phyloP scores from a whole-genome alignment of 2,888 invertebrate species.

The Pasiphila rectangulata region DNA sequence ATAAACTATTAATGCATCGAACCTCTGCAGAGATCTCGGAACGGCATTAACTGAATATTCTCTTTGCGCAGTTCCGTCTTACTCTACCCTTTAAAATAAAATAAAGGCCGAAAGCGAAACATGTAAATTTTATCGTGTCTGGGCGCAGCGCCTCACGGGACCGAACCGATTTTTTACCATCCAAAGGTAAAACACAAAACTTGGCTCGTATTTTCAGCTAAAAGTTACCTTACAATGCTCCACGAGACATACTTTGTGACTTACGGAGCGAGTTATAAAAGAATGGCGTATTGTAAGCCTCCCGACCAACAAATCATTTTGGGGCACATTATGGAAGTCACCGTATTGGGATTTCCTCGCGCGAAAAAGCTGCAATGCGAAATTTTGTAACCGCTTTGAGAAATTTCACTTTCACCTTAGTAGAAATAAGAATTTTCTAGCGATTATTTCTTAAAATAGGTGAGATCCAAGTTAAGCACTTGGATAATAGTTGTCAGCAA shows the following conservation, averaged over 20 bases:
- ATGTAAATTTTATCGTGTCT: conserved; percentile 79
- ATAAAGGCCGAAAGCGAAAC: conserved; percentile 73
- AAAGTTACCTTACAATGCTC: conserved; percentile 70
- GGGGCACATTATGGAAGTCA: conserved; percentile 43
- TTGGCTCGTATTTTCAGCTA: conserved; percentile 74
- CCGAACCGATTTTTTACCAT: conserved; percentile 63
- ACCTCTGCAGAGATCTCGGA: conserved; percentile 57
- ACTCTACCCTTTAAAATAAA: conserved; percentile 79
- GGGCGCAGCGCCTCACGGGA: conserved; percentile 56
- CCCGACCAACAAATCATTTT: conserved; percentile 61
- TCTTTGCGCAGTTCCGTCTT: conserved; percentile 73
- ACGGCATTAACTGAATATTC: conserved; percentile 78
- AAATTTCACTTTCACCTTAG: too few species aligned
- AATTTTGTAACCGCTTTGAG: background rate
- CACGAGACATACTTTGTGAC: conserved; percentile 71
- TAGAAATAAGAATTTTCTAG: too few species aligned
- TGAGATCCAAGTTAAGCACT: too few species aligned
- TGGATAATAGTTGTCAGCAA: too few species aligned
- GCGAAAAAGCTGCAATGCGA: background rate
- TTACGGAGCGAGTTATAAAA: conserved; percentile 70
- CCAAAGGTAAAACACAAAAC: conserved; percentile 68
- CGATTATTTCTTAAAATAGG: too few species aligned
- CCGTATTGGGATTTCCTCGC: conserved; percentile 25
- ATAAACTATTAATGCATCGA: conserved; percentile 14
- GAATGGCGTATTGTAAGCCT: conserved; percentile 57